phyloP scores from a whole-genome alignment of 2,113 vertebrate species.

The Turdus rufiventris region DNA sequence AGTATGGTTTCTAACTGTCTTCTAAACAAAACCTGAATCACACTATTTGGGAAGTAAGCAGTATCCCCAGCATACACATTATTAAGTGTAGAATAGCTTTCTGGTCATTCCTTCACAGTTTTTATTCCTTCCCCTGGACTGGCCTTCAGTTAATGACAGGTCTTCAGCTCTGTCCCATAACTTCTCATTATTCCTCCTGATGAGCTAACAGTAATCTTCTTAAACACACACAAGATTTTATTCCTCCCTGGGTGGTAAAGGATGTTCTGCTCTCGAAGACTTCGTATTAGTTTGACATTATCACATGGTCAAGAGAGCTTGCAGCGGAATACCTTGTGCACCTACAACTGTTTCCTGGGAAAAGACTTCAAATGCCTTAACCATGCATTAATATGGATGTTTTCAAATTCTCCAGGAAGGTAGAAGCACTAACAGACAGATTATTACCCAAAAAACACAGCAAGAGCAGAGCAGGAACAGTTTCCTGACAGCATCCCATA shows the following conservation, averaged over 20 bases:
- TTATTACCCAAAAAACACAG: background rate
- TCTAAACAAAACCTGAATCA: background rate
- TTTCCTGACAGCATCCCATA: background rate
- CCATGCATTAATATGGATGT: background rate
- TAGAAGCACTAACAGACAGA: background rate
- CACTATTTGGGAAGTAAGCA: background rate
- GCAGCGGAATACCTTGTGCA: background rate
- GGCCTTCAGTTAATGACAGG: background rate
- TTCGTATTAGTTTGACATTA: background rate
- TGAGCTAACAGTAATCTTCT: constrained; percentile 34
- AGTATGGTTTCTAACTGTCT: background rate
- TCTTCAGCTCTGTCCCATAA: constrained; percentile 6
- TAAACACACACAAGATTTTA: constrained; percentile 18
- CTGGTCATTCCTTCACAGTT: background rate
- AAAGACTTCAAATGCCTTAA: background rate
- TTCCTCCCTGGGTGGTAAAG: constrained; percentile 12
- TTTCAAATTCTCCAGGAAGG: background rate
- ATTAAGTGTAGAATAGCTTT: background rate
- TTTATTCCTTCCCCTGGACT: background rate
- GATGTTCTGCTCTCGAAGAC: background rate
- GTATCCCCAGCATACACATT: background rate
- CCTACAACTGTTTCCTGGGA: background rate
- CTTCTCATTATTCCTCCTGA: constrained; percentile 39
- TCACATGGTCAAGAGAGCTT: background rate
- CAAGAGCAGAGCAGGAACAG: fast-evolving